Evolutionary conservation across 2,113 vertebrate genomes (phyloP), one percentile per base, ranked within the genome.

Genomic region (Bufo gargarizans): DNA sequence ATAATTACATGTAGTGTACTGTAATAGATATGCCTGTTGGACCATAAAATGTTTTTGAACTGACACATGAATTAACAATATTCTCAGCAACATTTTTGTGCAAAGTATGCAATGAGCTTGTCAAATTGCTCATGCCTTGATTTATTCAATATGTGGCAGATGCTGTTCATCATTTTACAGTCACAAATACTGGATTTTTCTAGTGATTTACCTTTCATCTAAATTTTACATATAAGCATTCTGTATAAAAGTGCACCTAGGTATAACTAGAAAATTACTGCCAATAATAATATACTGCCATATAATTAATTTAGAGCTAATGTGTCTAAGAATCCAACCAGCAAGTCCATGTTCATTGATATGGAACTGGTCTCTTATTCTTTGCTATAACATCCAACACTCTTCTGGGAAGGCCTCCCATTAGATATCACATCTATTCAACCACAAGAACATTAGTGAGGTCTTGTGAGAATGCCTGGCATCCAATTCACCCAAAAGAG

Each of bases 41-140:
- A 86, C 85, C 76, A 79, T 86, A 53, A 65, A 65, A 86, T 53
- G 49, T 78, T 78, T 77, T 67, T 86, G 20, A 22, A 78, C 9
- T 65, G 76, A 78, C 76, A 78, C 50, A 61, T 67, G 13, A 86
- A 14, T n/a, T 77, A 49, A 65, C 22, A 58, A 50, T 61, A 86
- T 61, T 76, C 63, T 74, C 72, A 74, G 4, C 56, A 58, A 58
- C 11, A 58, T 85, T 20, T 85, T 85, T 85, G 71, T 76, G 71
- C 74, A 77, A 63, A 49, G 56, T 77, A 59, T 77, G 72, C 69
- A 61, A 43, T 85, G 58, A 47, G 82, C 47, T 69, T 69, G 33
- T 72, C 69, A 76, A 20, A 22, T 69, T 82, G 12, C 43, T 45
- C 43, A 61, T 61, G 33, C 56, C 43, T 47, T 63, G 33, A 81